Percentiles rank a stretch among this genome's conserved stretches.
Conservation (phyloP, 2,888 invertebrate genomes). For the Schizotus pectinicornis region DNA sequence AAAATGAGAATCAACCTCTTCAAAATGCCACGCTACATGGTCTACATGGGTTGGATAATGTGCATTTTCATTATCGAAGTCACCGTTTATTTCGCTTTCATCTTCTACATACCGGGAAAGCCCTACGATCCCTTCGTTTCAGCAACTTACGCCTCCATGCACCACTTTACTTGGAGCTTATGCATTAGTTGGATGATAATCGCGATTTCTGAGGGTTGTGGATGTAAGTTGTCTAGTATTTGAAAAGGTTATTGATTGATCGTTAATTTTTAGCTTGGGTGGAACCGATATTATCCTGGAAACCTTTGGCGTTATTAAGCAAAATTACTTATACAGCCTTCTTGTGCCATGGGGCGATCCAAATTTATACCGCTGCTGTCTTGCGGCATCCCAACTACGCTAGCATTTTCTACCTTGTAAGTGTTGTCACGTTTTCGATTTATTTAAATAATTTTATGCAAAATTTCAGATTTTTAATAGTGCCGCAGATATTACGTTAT, state of each 20-base stretch:
- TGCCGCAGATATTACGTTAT: conserved; percentile 44
- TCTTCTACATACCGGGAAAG: conserved; percentile 46
- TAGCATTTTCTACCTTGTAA: conserved; percentile 44
- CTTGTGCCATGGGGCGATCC: conserved; percentile 47
- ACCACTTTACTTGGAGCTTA: conserved; percentile 50
- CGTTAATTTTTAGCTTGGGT: conserved; percentile 42
- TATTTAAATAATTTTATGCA: no score
- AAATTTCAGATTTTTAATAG: conserved; percentile 38
- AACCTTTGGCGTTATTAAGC: conserved; percentile 44
- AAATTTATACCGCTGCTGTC: conserved; percentile 43
- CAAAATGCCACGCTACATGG: conserved; percentile 39
- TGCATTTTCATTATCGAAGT: conserved; percentile 38
- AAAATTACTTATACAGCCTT: conserved; percentile 49
- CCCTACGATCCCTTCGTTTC: conserved; percentile 41
- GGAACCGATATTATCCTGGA: conserved; percentile 45
- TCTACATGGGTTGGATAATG: conserved; percentile 45
- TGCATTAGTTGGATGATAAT: conserved; percentile 50
- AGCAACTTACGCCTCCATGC: conserved; percentile 49
- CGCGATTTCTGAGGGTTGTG: conserved; percentile 50
- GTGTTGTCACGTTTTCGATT: conserved; percentile 11
- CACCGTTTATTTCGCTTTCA: conserved; percentile 46
- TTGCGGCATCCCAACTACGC: conserved; percentile 42
- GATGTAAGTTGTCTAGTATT: conserved; percentile 39
- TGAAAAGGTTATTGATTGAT: neutral
- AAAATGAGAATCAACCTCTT: conserved; percentile 39